A percentile compares a stretch with the other conserved stretches of the same genome.
Conservation (phyloP, 92 coral and sea anemone genomes). For the Palythoa grandis region DNA sequence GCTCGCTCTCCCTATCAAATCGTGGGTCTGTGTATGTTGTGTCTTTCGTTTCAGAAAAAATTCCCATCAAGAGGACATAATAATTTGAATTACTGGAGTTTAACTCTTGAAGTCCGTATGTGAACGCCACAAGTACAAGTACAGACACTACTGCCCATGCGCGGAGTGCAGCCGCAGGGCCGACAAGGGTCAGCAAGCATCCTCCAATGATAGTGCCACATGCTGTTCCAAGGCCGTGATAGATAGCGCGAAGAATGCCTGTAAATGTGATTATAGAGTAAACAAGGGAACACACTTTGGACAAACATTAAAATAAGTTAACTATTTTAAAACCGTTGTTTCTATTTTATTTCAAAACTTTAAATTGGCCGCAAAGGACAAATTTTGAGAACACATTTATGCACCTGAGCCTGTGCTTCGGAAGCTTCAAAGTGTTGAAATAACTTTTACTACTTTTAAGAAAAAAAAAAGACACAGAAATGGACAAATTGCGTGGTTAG, state of each 20-base stretch:
- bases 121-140: constrained; percentile 56
- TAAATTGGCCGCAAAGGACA: too few species aligned
- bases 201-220: constrained; percentile 73
- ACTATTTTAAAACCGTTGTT: neutral
- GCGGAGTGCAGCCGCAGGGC: constrained; percentile 79
- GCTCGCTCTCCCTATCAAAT: neutral
- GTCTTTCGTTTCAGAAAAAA: constrained; percentile 36
- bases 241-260: constrained; percentile 81
- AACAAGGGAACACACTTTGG: neutral
- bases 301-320: neutral
- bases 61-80: constrained; percentile 59
- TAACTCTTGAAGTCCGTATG: constrained; percentile 71
- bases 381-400: too few species aligned
- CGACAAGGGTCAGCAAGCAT: constrained; percentile 62
- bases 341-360: too few species aligned
- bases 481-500: too few species aligned
- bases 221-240: constrained; percentile 79
- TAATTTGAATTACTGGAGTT: constrained; percentile 68
- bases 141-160: constrained; percentile 75
- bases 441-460: too few species aligned
- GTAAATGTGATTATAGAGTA: neutral
- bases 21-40: neutral
- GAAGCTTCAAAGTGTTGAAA: too few species aligned
- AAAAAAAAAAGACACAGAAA: too few species aligned
- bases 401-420: too few species aligned